Evolutionary conservation across 2,888 invertebrate species (phyloP).

Genomic region (Ophioninae sp.): DNA sequence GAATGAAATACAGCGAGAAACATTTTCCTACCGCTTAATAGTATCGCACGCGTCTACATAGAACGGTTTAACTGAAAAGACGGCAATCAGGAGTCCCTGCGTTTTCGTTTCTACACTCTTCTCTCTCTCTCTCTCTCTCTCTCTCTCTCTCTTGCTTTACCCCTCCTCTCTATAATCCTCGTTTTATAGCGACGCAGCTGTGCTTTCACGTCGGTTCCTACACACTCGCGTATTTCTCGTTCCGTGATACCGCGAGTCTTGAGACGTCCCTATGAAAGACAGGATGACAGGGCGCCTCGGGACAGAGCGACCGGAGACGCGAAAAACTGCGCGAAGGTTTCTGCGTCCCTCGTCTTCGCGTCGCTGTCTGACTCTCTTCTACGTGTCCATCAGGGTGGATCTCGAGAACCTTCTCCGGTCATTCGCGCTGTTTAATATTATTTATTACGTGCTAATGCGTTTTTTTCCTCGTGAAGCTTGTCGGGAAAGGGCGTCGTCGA

Average conservation of each 20-base stretch:
- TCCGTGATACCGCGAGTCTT: slow-evolving; percentile 27
- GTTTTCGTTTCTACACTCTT: slow-evolving; percentile 31
- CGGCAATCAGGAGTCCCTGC: slow-evolving; percentile 53
- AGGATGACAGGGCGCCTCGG: slow-evolving; percentile 31
- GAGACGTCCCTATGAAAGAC: slow-evolving; percentile 40
- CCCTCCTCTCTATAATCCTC: background rate
- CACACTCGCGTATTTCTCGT: slow-evolving; percentile 11
- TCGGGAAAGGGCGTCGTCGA: background rate
- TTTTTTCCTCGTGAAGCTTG: background rate
- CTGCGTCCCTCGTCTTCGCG: background rate
- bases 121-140: slow-evolving; percentile 12
- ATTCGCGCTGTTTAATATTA: background rate
- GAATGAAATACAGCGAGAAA: slow-evolving; percentile 39
- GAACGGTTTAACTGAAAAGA: slow-evolving; percentile 43
- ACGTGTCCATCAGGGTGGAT: background rate
- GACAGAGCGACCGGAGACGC: slow-evolving; percentile 37
- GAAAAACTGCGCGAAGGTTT: slow-evolving; percentile 35
- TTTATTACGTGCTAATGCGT: background rate
- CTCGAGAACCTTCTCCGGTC: background rate
- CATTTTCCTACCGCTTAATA: slow-evolving; percentile 34
- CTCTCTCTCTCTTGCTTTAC: background rate
- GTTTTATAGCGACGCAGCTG: slow-evolving; percentile 38
- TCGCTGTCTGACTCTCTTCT: background rate
- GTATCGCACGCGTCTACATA: slow-evolving; percentile 25
- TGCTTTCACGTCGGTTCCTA: slow-evolving; percentile 38